Conservation (phyloP, 2,797 vertebrate species). For the Loriculus beryllinus region DNA sequence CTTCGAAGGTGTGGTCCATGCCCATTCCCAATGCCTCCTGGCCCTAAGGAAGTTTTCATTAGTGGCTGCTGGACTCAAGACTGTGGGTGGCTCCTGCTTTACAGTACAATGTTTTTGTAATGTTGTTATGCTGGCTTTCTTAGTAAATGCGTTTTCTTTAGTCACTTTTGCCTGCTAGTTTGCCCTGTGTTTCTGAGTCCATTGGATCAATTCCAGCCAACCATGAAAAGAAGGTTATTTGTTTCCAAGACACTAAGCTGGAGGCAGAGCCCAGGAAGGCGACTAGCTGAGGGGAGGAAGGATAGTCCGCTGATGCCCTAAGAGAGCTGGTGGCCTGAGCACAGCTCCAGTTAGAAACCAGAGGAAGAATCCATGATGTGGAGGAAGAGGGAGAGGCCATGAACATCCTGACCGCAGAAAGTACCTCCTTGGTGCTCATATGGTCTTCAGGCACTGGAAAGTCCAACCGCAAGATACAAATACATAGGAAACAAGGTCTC, state of each 20-base stretch:
- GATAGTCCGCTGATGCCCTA: not conserved
- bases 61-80: not conserved
- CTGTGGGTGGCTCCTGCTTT: not conserved
- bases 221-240: not conserved
- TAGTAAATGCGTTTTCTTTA: not conserved
- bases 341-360: not conserved
- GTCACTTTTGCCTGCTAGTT: not conserved
- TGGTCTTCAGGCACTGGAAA: not conserved
- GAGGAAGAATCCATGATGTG: not conserved
- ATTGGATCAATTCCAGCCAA: not conserved
- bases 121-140: not conserved
- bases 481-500: conserved; percentile 26
- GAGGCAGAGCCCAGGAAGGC: not conserved
- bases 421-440: not conserved
- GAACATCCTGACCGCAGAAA: not conserved
- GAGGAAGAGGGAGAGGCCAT: not conserved
- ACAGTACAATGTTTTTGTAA: not conserved
- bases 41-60: not conserved
- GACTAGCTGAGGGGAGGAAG: not conserved
- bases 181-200: not conserved
- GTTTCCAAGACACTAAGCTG: not conserved
- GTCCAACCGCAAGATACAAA: not conserved
- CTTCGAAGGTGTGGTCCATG: not conserved
- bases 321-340: not conserved
- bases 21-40: not conserved